Evolutionary conservation across 2,797 vertebrate species (phyloP).

Genomic region (Manis crassicaudata): DNA sequence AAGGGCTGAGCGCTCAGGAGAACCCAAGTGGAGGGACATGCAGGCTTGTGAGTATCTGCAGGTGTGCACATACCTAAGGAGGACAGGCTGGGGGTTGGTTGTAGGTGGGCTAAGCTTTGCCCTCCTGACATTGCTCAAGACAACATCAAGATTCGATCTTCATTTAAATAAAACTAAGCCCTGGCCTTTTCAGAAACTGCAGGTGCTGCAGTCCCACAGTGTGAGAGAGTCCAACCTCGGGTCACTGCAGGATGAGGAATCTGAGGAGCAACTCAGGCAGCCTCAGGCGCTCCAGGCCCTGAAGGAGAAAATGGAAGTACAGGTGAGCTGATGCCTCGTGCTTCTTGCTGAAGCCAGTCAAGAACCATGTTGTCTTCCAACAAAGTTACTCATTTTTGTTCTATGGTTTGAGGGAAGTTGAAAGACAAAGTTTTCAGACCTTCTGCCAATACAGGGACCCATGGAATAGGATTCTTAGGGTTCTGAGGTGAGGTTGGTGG

Average conservation of each 20-base stretch:
- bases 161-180: not conserved
- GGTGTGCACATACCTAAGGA: not conserved
- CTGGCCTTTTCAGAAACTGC: conserved; percentile 82
- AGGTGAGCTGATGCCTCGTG: conserved; percentile 75
- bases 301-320: conserved; percentile 70
- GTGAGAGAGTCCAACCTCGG: conserved; percentile 70
- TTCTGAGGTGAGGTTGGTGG: not conserved
- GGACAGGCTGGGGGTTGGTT: not conserved
- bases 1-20: not conserved
- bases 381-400: not conserved
- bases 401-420: not conserved
- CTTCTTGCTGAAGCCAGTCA: not conserved
- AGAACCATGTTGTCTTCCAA: not conserved
- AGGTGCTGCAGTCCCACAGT: conserved; percentile 77
- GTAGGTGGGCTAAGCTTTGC: not conserved
- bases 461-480: not conserved
- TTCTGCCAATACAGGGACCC: not conserved
- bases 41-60: not conserved
- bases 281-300: conserved; percentile 69
- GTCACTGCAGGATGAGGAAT: conserved; percentile 73
- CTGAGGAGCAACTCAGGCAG: conserved; percentile 45
- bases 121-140: not conserved
- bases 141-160: not conserved
- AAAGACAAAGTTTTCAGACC: not conserved
- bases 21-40: rapidly evolving